These are phyloP conservation scores for Scaptomyza parva DNA, from an alignment of 2,888 invertebrate genomes.

Conservation along the genomic window DNA sequence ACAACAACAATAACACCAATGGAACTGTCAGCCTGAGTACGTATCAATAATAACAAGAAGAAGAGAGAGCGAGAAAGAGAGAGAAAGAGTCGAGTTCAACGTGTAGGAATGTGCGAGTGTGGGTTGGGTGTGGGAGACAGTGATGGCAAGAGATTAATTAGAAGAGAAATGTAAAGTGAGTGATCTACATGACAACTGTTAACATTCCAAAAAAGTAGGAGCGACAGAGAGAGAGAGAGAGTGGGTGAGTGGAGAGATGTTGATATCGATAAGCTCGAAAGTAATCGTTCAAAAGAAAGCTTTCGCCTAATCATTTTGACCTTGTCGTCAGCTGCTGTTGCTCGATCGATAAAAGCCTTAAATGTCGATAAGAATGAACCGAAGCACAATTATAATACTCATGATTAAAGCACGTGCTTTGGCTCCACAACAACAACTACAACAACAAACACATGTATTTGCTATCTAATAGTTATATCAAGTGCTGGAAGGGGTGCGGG, in stretches of 20 bases:
- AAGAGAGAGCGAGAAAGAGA: background rate
- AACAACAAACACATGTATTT: conserved; percentile 8
- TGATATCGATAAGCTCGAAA: conserved; percentile 27
- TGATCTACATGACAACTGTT: background rate
- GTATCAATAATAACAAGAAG: conserved; percentile 25
- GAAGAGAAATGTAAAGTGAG: background rate
- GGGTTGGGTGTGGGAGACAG: conserved; percentile 10
- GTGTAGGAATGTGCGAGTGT: background rate
- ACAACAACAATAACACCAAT: conserved; percentile 13
- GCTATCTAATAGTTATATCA: conserved; percentile 10
- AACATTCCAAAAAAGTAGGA: no score
- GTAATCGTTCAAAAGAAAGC: conserved; percentile 23
- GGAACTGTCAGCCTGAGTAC: conserved; percentile 47
- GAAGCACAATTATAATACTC: conserved; percentile 15
- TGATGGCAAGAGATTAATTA: background rate
- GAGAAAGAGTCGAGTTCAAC: background rate
- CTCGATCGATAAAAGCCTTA: conserved; percentile 30
- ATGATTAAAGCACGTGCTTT: conserved; percentile 31
- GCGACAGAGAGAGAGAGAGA: background rate
- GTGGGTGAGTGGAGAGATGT: conserved; percentile 8
- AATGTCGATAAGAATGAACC: conserved; percentile 28
- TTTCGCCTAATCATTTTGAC: conserved; percentile 35
- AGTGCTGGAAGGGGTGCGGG: background rate
- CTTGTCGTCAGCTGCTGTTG: conserved; percentile 38
- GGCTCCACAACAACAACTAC: background rate